A percentile compares a stretch with the other conserved stretches of the same genome.
Conservation (phyloP, 2,888 invertebrate species). For the Phaonia tiefii region DNA sequence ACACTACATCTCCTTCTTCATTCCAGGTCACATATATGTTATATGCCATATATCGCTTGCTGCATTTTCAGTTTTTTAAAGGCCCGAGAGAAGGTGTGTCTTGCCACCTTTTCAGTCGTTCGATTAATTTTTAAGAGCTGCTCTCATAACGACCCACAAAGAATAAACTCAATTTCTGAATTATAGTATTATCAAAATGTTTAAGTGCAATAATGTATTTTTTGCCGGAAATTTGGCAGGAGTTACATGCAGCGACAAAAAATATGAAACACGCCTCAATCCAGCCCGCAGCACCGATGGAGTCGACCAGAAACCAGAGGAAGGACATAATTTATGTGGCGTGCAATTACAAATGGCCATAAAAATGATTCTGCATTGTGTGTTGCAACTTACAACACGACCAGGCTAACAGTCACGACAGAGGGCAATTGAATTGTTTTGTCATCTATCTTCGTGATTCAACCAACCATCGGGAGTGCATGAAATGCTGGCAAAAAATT, state of each 20-base stretch:
- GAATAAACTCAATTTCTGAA: neutral
- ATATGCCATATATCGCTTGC: no score
- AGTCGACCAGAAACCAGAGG: neutral
- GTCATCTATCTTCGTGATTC: conserved; percentile 25
- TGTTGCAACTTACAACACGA: neutral
- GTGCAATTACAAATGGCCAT: conserved; percentile 37
- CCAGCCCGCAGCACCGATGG: neutral
- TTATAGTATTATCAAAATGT: conserved; percentile 2
- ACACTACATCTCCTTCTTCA: no score
- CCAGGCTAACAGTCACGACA: neutral
- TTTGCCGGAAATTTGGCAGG: no score
- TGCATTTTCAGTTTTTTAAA: no score
- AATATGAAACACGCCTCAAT: no score
- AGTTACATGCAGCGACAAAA: no score
- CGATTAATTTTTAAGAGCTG: neutral
- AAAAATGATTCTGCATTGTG: conserved; percentile 35
- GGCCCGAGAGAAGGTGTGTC: no score
- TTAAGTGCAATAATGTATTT: conserved; percentile 8
- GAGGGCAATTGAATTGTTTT: conserved; percentile 39
- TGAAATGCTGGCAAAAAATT: conserved; percentile 5
- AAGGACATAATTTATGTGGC: conserved; percentile 16
- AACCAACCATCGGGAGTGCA: conserved; percentile 7
- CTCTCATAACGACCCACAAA: neutral
- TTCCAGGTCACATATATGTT: no score
- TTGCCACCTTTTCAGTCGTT: no score